Conservation (phyloP, 2,888 invertebrate genomes). For the Sinotaia quadrata region DNA sequence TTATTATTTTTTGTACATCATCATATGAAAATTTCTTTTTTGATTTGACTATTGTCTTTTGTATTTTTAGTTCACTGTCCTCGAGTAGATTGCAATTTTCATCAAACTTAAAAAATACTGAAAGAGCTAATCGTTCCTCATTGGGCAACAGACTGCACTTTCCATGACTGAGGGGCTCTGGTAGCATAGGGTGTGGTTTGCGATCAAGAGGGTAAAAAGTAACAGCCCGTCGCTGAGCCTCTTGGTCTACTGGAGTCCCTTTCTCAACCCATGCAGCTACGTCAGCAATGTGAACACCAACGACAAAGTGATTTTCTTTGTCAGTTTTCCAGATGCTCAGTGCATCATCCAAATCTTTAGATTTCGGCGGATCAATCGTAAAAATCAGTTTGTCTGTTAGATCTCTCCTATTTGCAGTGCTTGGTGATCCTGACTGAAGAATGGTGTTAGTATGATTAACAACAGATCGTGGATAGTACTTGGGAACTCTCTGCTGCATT, state of each 20-base stretch:
- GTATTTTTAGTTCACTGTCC: constrained; percentile 20
- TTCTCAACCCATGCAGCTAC: constrained; percentile 40
- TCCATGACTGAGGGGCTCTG: constrained; percentile 47
- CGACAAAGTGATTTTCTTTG: constrained; percentile 29
- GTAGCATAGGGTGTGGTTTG: constrained; percentile 46
- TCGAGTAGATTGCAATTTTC: constrained; percentile 34
- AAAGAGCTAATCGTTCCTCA: constrained; percentile 42
- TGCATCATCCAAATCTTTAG: constrained; percentile 50
- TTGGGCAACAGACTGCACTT: constrained; percentile 46
- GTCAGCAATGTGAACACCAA: constrained; percentile 55
- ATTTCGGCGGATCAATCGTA: constrained; percentile 48
- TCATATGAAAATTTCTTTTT: constrained; percentile 41
- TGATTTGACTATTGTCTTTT: constrained; percentile 39
- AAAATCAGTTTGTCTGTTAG: constrained; percentile 38
- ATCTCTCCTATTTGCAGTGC: constrained; percentile 26
- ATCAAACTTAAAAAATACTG: constrained; percentile 45
- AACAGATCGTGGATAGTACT: not conserved
- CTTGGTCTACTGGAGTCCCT: constrained; percentile 42
- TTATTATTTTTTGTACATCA: constrained; percentile 45
- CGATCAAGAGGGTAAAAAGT: constrained; percentile 41
- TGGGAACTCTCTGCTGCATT: constrained; percentile 8
- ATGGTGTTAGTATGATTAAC: not conserved
- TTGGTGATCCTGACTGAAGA: not conserved
- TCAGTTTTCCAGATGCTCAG: constrained; percentile 38
- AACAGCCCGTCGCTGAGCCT: constrained; percentile 42